Conservation (phyloP, 2,888 invertebrate genomes). For the Amphimallon solstitiale region DNA sequence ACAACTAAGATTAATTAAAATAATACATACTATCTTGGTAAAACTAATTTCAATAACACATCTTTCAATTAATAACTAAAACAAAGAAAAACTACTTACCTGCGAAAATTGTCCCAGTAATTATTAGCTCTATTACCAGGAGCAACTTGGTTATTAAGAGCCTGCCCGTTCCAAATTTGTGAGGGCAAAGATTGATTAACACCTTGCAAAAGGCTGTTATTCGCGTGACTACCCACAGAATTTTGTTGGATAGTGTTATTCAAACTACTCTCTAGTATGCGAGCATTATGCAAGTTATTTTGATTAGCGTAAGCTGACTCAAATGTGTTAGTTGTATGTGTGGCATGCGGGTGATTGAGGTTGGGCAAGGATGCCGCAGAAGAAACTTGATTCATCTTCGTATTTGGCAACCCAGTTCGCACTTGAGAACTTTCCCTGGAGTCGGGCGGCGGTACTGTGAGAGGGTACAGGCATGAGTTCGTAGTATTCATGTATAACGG, state of each 20-base stretch:
- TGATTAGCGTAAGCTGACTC: constrained; percentile 52
- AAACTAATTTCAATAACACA: constrained; percentile 35
- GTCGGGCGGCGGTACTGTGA: constrained; percentile 42
- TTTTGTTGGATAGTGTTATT: constrained; percentile 54
- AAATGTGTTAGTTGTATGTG: constrained; percentile 50
- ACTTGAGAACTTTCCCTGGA: constrained; percentile 38
- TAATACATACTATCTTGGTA: neutral
- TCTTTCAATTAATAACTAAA: constrained; percentile 37
- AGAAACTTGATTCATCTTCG: constrained; percentile 53
- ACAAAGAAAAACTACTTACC: constrained; percentile 67
- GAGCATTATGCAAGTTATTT: constrained; percentile 53
- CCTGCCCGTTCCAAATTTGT: constrained; percentile 64
- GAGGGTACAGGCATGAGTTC: constrained; percentile 42
- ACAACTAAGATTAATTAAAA: constrained; percentile 14
- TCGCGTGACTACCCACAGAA: constrained; percentile 50
- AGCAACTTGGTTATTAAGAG: constrained; percentile 89
- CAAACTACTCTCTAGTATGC: constrained; percentile 56
- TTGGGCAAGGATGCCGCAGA: constrained; percentile 59
- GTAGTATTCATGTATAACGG: constrained; percentile 42
- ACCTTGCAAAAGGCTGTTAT: constrained; percentile 54
- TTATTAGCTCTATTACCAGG: constrained; percentile 92
- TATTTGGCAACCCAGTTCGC: constrained; percentile 31
- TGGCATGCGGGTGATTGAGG: constrained; percentile 53
- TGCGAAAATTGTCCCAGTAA: constrained; percentile 94
- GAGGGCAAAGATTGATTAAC: constrained; percentile 55